Percentiles rank a stretch among this genome's conserved stretches.
phyloP scores from a whole-genome alignment of 2,113 vertebrate genomes.

The Chionodraco myersi region DNA sequence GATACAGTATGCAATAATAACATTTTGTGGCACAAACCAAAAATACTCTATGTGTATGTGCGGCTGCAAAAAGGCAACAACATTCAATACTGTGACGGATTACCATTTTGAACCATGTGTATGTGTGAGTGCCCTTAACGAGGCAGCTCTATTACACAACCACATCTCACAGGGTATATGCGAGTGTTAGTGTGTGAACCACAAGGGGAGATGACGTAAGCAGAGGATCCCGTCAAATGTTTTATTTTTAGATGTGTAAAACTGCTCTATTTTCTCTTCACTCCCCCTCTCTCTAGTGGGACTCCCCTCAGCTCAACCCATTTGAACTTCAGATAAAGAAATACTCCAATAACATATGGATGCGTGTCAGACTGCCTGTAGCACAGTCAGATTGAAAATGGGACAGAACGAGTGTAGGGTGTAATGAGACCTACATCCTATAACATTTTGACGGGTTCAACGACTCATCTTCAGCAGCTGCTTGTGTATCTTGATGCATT shows the following conservation, averaged over 20 bases:
- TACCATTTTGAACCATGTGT: background rate
- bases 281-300: constrained; percentile 50
- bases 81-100: constrained; percentile 29
- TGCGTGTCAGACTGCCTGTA: constrained; percentile 46
- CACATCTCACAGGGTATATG: constrained; percentile 45
- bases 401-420: constrained; percentile 29
- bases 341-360: constrained; percentile 43
- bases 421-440: constrained; percentile 30
- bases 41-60: background rate
- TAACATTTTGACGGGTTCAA: constrained; percentile 19
- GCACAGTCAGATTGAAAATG: constrained; percentile 44
- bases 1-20: background rate
- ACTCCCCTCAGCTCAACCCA: constrained; percentile 57
- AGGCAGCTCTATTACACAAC: constrained; percentile 58
- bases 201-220: constrained; percentile 67
- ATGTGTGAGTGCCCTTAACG: constrained; percentile 24
- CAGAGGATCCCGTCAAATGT: constrained; percentile 73
- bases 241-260: constrained; percentile 80
- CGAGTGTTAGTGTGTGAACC: constrained; percentile 56
- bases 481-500: constrained; percentile 14
- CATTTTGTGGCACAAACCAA: constrained; percentile 10
- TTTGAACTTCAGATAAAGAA: constrained; percentile 64
- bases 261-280: constrained; percentile 69
- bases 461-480: constrained; percentile 7
- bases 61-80: background rate